These are phyloP conservation scores for Coenonympha arcania DNA, from an alignment of 2,888 invertebrate species.

Conservation along the genomic window DNA sequence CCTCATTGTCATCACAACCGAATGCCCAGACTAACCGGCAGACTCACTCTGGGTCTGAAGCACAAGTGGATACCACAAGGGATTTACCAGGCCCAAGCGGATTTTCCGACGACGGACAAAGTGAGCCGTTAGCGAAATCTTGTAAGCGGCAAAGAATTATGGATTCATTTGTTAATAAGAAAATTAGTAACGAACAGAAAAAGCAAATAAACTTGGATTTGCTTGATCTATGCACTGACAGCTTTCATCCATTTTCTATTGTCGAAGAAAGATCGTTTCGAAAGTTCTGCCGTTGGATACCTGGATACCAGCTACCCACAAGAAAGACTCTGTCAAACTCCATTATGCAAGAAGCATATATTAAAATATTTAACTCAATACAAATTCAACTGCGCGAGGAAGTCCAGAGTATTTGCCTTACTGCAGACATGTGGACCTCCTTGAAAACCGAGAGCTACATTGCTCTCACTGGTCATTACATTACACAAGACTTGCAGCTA, in stretches of 20 bases:
- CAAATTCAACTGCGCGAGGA: conserved; percentile 5
- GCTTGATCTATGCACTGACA: not conserved
- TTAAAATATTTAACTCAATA: not conserved
- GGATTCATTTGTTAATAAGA: no score
- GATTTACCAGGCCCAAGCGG: no score
- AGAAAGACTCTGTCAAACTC: conserved; percentile 28
- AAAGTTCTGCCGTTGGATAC: conserved; percentile 30
- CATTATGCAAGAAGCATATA: conserved; percentile 14
- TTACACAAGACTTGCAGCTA: conserved; percentile 22
- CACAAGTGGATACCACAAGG: no score
- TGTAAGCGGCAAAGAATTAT: no score
- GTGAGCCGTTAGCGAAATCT: no score
- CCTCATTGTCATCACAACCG: no score
- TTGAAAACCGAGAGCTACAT: conserved; percentile 26
- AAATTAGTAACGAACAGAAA: no score
- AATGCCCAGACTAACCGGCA: no score
- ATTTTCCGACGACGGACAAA: no score
- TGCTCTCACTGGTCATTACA: conserved; percentile 23
- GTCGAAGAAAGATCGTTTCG: conserved; percentile 31
- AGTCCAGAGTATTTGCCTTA: conserved; percentile 21
- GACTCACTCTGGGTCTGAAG: no score
- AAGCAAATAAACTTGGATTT: not conserved
- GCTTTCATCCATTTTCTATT: conserved; percentile 29
- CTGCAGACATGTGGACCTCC: conserved; percentile 27
- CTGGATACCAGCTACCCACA: conserved; percentile 28